phyloP scores from a whole-genome alignment of 2,113 vertebrate genomes.

The Benthochromis sp. region DNA sequence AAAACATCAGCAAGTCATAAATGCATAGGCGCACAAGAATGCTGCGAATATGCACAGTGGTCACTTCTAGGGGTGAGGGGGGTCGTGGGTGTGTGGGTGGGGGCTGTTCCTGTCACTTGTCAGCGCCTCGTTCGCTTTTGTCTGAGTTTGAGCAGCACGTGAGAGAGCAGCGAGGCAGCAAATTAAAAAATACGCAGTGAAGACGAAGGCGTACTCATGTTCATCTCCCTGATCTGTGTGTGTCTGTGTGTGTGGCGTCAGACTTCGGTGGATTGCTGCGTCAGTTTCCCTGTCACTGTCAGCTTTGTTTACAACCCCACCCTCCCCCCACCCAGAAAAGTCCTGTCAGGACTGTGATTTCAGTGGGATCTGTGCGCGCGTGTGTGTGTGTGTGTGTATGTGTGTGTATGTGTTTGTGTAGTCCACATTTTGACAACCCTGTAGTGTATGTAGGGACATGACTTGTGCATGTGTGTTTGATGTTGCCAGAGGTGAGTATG shows the following conservation, averaged over 20 bases:
- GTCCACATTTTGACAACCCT: neutral
- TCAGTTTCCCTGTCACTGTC: conserved; percentile 38
- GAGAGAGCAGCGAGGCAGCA: conserved; percentile 44
- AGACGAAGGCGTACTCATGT: conserved; percentile 45
- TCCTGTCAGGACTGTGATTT: neutral
- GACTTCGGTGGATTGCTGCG: conserved; percentile 6
- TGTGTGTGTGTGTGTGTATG: neutral
- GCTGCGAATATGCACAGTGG: neutral
- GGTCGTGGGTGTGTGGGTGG: neutral
- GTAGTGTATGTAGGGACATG: conserved; percentile 9
- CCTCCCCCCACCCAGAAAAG: neutral
- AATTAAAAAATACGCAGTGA: conserved; percentile 58
- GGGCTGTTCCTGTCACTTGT: neutral
- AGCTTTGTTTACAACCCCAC: neutral
- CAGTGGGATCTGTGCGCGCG: neutral
- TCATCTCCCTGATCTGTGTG: conserved; percentile 13
- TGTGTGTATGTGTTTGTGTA: neutral
- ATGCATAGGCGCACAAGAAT: neutral
- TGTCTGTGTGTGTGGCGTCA: neutral
- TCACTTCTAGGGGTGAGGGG: neutral
- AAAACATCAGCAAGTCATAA: conserved; percentile 4
- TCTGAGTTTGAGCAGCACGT: conserved; percentile 13
- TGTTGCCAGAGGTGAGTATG: conserved; percentile 1
- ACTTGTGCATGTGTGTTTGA: neutral
- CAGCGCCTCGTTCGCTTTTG: conserved; percentile 3